Evolutionary conservation across 53 echinoderm and acorn worm genomes (phyloP).

Genomic region (Actinopyga echinites): DNA sequence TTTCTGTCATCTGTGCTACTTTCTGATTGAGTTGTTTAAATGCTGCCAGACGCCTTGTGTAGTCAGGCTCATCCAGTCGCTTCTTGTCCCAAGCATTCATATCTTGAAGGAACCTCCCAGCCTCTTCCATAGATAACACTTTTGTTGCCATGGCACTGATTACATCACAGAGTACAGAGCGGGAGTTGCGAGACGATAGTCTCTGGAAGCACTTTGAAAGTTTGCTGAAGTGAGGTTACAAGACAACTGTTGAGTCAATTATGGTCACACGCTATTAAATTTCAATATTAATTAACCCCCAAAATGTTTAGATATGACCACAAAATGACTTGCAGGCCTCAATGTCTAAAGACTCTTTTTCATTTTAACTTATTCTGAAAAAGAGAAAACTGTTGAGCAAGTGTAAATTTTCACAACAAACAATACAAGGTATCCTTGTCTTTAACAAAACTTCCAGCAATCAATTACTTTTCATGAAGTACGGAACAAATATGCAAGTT

Average conservation of each 20-base stretch:
- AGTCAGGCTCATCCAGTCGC: conserved; percentile 85
- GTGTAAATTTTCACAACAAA: too few relatives aligned
- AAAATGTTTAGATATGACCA: too few relatives aligned
- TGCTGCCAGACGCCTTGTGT: conserved; percentile 58
- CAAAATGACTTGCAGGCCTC: too few relatives aligned
- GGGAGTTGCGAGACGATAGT: conserved; percentile 67
- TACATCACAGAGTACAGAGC: conserved; percentile 61
- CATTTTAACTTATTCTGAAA: too few relatives aligned
- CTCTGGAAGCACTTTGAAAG: conserved; percentile 78
- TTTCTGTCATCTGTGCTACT: conserved; percentile 51
- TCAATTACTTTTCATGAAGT: too few relatives aligned
- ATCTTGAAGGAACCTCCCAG: conserved; percentile 51
- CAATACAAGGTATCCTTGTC: too few relatives aligned
- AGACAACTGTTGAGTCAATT: neutral
- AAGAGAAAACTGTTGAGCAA: too few relatives aligned
- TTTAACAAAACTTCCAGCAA: too few relatives aligned
- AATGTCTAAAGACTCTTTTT: too few relatives aligned
- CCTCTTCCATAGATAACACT: conserved; percentile 53
- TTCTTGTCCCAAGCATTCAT: conserved; percentile 89
- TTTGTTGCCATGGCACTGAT: conserved; percentile 72
- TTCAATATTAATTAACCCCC: too few relatives aligned
- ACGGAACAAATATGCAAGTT: too few relatives aligned
- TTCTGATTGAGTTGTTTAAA: conserved; percentile 70
- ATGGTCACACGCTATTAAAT: too few relatives aligned
- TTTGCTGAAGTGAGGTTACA: conserved; percentile 39